Percentiles rank a stretch among this genome's conserved stretches.
Conservation (phyloP, 2,113 vertebrate species). For the Stictonetta naevosa region DNA sequence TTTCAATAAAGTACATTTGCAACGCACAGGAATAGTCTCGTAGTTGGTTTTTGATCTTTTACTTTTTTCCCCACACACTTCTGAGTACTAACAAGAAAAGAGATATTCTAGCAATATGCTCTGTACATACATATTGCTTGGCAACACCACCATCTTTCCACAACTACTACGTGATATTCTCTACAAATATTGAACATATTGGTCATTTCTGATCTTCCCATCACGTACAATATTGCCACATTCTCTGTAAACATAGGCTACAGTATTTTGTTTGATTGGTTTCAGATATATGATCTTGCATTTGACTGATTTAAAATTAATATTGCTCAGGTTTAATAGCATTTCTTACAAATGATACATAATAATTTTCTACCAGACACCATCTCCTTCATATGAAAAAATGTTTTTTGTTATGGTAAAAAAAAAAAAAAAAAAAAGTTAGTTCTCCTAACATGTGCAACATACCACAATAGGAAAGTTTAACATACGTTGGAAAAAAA, state of each 20-base stretch:
- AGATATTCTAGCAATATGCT: neutral
- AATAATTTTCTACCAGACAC: neutral
- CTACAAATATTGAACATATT: neutral
- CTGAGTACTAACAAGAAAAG: neutral
- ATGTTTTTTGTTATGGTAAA: neutral
- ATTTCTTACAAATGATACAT: neutral
- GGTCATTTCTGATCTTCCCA: neutral
- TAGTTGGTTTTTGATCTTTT: neutral
- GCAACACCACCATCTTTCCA: neutral
- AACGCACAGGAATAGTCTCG: neutral
- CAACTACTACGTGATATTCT: neutral
- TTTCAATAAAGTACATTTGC: neutral
- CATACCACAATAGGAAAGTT: neutral
- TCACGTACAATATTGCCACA: neutral
- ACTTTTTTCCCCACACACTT: neutral
- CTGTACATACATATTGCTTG: fast-evolving
- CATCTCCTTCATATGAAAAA: neutral
- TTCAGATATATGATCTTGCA: neutral
- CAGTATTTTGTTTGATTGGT: neutral
- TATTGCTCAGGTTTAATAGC: neutral
- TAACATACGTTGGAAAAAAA: neutral
- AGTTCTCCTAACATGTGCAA: neutral
- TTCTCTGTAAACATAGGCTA: neutral
- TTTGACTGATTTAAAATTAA: neutral
- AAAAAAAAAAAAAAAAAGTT: neutral